These are phyloP conservation scores for Ericerus pela DNA, from an alignment of 1,140 invertebrate genomes.

Conservation along the genomic window DNA sequence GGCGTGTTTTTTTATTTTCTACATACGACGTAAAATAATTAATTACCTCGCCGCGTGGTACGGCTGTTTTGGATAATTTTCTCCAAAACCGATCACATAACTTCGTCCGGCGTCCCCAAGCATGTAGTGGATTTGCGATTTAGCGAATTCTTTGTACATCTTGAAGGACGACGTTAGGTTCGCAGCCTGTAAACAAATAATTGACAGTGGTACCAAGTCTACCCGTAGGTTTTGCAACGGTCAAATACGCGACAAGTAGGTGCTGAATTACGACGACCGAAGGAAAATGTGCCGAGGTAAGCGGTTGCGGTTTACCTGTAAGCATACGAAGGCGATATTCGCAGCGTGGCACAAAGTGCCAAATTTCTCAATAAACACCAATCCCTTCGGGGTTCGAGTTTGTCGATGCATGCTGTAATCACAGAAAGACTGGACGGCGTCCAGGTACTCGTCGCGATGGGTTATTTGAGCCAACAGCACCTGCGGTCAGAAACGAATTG, in stretches of 20 bases:
- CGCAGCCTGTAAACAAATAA: constrained; percentile 30
- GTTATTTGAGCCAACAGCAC: constrained; percentile 36
- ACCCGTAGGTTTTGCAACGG: too few relatives aligned
- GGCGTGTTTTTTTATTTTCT: too few relatives aligned
- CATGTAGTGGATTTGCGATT: constrained; percentile 45
- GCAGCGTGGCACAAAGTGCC: constrained; percentile 42
- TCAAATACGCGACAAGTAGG: too few relatives aligned
- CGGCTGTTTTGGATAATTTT: constrained; percentile 38
- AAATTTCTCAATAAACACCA: constrained; percentile 40
- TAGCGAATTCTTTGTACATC: constrained; percentile 39
- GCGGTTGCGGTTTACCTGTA: constrained; percentile 28
- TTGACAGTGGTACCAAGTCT: too few relatives aligned
- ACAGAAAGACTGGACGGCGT: constrained; percentile 36
- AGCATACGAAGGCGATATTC: constrained; percentile 42
- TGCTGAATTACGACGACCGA: too few relatives aligned
- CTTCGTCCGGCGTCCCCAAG: constrained; percentile 43
- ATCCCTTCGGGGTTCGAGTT: constrained; percentile 38
- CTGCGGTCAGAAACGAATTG: too few relatives aligned
- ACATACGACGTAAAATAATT: constrained; percentile 13
- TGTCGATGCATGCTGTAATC: constrained; percentile 34
- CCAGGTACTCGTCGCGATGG: constrained; percentile 31
- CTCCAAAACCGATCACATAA: constrained; percentile 47
- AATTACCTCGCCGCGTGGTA: constrained; percentile 38
- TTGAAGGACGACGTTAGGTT: constrained; percentile 30
- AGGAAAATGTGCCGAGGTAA: too few relatives aligned